Percentiles rank a stretch among this genome's conserved stretches.
Conservation (phyloP, 2,797 vertebrate species). For the Chrysocyon brachyurus region DNA sequence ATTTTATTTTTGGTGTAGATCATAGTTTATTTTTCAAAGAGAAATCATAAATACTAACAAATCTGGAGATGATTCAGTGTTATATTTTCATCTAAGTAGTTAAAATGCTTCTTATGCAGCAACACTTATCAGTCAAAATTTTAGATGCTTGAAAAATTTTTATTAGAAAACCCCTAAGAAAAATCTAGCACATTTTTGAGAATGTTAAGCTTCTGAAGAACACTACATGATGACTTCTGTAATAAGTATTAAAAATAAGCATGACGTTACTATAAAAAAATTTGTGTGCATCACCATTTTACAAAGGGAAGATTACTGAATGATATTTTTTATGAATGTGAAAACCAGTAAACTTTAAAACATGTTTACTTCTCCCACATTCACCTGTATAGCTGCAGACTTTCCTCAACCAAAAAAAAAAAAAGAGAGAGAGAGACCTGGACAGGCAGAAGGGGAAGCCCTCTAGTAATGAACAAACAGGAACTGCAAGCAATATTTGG, state of each 20-base stretch:
- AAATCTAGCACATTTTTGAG: constrained; percentile 3
- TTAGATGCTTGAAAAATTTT: background rate
- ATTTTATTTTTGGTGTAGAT: background rate
- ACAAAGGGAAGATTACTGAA: constrained; percentile 40
- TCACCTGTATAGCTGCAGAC: background rate
- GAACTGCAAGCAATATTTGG: too few species aligned
- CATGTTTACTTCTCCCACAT: background rate
- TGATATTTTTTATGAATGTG: background rate
- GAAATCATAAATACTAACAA: constrained; percentile 13
- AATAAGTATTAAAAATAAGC: background rate
- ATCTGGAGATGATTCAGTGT: background rate
- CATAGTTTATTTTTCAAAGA: constrained; percentile 24
- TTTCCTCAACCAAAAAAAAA: background rate
- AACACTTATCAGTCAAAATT: constrained; percentile 17
- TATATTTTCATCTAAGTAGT: constrained; percentile 17
- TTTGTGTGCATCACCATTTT: background rate
- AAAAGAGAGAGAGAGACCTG: background rate
- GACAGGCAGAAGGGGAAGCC: too few species aligned
- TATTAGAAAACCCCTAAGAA: constrained; percentile 3
- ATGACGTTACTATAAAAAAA: background rate
- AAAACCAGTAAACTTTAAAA: constrained; percentile 39
- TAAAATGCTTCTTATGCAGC: constrained; percentile 1
- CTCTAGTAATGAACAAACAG: background rate
- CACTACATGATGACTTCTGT: background rate
- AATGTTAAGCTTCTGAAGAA: background rate